These are phyloP conservation scores for Nibea albiflora DNA, from an alignment of 2,113 vertebrate species.

Conservation along the genomic window DNA sequence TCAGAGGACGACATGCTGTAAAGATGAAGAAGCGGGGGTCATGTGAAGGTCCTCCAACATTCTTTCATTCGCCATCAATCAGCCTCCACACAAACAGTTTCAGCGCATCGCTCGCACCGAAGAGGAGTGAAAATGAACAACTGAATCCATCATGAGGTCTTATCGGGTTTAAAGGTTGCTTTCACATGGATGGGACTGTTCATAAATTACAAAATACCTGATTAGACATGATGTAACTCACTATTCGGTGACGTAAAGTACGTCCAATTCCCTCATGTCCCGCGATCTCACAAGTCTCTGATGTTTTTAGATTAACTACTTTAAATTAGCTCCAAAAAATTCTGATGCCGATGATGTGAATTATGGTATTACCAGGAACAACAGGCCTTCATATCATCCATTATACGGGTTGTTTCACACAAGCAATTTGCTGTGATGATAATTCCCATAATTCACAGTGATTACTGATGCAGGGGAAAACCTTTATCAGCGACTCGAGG, in stretches of 20 bases:
- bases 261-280: background rate
- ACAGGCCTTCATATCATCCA: conserved; percentile 26
- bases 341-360: conserved; percentile 26
- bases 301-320: conserved; percentile 20
- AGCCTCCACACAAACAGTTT: conserved; percentile 3
- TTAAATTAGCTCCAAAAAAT: conserved; percentile 25
- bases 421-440: conserved; percentile 26
- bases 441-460: conserved; percentile 39
- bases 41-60: conserved; percentile 42
- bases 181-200: conserved; percentile 39
- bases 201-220: conserved; percentile 19
- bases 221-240: conserved; percentile 28
- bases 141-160: conserved; percentile 1
- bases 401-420: conserved; percentile 21
- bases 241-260: conserved; percentile 17
- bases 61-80: conserved; percentile 52
- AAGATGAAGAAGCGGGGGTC: conserved; percentile 31
- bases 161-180: conserved; percentile 32
- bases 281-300: conserved; percentile 23
- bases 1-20: conserved; percentile 46
- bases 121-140: conserved; percentile 35
- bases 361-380: conserved; percentile 17
- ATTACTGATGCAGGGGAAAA: conserved; percentile 22
- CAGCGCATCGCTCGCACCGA: background rate
- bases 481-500: conserved; percentile 18